phyloP scores from a whole-genome alignment of 2,797 vertebrate genomes.

The Lutra lutra region DNA sequence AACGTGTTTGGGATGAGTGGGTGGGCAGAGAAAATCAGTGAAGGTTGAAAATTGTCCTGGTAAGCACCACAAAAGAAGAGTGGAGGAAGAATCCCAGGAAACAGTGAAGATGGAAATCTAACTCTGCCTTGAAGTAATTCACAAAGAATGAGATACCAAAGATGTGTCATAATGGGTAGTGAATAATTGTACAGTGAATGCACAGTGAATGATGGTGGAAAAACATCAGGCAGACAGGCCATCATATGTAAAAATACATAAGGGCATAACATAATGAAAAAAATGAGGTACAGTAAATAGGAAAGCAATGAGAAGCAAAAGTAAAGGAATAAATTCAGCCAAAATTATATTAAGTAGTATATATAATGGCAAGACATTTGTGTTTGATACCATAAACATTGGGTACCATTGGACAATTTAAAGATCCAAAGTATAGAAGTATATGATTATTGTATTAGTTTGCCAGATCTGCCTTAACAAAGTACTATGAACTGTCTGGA shows the following conservation, averaged over 20 bases:
- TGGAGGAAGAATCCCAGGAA: neutral
- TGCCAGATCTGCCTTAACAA: neutral
- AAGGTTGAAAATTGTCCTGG: neutral
- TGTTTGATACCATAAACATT: neutral
- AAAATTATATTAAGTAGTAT: neutral
- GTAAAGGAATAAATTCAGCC: neutral
- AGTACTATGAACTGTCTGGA: neutral
- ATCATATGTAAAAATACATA: neutral
- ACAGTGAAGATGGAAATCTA: neutral
- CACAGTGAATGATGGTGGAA: neutral
- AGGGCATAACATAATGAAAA: neutral
- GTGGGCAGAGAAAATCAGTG: neutral
- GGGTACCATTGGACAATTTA: neutral
- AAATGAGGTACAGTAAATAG: neutral
- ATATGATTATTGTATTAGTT: neutral
- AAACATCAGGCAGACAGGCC: neutral
- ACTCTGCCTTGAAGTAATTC: neutral
- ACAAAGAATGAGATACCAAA: neutral
- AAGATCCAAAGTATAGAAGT: neutral
- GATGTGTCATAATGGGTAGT: neutral
- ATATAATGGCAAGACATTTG: neutral
- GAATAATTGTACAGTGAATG: neutral
- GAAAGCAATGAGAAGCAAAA: constrained; percentile 12
- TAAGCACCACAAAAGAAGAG: neutral
- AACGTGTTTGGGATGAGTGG: neutral